phyloP scores from a whole-genome alignment of 64 coral and sea anemone genomes.

The Stichodactyla mertensii region DNA sequence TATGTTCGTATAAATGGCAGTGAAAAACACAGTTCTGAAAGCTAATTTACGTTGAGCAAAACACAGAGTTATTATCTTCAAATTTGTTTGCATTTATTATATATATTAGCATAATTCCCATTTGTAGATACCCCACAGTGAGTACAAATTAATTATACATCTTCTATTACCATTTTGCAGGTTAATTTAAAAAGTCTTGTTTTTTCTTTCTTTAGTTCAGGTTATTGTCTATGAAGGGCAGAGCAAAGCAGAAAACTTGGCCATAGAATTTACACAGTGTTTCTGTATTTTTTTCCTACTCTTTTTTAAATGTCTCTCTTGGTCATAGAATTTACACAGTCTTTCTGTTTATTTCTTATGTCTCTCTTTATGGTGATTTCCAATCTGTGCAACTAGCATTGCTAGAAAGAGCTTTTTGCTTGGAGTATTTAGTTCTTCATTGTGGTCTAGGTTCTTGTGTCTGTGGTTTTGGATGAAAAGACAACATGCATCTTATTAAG shows the following conservation, averaged over 20 bases:
- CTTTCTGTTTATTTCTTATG: neutral
- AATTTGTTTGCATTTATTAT: neutral
- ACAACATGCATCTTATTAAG: neutral
- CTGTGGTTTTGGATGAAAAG: neutral
- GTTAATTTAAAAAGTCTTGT: neutral
- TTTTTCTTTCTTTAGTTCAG: neutral
- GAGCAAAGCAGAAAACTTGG: neutral
- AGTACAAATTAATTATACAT: constrained; percentile 11
- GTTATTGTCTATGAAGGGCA: neutral
- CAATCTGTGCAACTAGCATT: neutral
- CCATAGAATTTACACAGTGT: neutral
- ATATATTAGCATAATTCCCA: constrained; percentile 4
- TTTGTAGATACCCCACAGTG: neutral
- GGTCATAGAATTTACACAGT: neutral
- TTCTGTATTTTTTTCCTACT: neutral
- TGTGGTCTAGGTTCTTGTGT: neutral
- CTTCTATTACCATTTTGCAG: constrained; percentile 2
- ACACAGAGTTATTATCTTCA: neutral
- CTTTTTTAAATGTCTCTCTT: neutral
- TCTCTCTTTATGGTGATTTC: neutral
- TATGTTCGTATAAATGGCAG: neutral
- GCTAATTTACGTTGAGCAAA: neutral
- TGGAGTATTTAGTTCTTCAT: neutral
- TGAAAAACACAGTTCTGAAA: neutral
- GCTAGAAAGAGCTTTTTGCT: neutral